These are phyloP conservation scores for Porites rus DNA, from an alignment of 92 coral and sea anemone genomes.

Conservation along the genomic window DNA sequence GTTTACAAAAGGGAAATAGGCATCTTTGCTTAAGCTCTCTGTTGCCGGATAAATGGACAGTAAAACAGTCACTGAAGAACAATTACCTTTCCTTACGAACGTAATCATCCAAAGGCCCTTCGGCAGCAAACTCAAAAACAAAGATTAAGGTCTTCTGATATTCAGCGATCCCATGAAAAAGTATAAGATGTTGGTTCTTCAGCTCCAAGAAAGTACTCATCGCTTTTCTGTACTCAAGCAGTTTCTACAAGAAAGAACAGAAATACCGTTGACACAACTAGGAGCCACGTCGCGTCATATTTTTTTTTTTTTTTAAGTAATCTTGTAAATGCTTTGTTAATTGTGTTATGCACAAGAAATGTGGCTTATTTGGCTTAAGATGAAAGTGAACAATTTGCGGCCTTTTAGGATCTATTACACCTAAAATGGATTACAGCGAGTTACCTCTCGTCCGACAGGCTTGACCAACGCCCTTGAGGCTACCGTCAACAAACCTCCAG, in stretches of 20 bases:
- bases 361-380: too few species aligned
- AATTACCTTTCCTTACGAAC: conserved; percentile 56
- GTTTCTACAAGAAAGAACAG: not conserved
- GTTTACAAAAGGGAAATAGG: too few species aligned
- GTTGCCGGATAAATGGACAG: too few species aligned
- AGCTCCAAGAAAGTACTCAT: conserved; percentile 60
- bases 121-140: conserved; percentile 71
- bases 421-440: not conserved
- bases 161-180: conserved; percentile 67
- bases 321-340: too few species aligned
- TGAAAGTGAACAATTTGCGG: too few species aligned
- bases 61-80: not conserved
- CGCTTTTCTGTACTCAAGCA: not conserved
- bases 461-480: conserved; percentile 58
- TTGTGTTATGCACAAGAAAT: too few species aligned
- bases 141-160: conserved; percentile 48
- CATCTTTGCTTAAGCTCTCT: too few species aligned
- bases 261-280: not conserved
- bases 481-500: conserved; percentile 34
- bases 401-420: too few species aligned
- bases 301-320: too few species aligned
- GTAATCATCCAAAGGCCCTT: conserved; percentile 80
- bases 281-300: too few species aligned
- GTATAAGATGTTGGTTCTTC: conserved; percentile 69
- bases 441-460: conserved; percentile 42